Evolutionary conservation across 2,888 invertebrate species (phyloP).

Genomic region (Scrobipalpa atriplicella): DNA sequence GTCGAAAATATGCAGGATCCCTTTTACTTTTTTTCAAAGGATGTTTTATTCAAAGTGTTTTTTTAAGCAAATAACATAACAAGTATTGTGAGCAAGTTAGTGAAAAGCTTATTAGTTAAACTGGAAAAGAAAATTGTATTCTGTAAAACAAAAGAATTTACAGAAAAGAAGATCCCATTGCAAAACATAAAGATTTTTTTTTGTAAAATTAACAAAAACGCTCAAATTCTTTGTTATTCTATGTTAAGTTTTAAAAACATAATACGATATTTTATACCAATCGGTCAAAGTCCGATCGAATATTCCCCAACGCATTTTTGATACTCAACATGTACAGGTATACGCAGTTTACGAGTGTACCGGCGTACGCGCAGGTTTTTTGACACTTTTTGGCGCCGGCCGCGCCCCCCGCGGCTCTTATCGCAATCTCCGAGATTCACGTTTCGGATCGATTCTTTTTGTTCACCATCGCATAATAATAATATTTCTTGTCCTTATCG

Average conservation of each 20-base stretch:
- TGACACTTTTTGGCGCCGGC: conserved; percentile 62
- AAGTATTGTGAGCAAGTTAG: not conserved
- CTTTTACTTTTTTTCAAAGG: not conserved
- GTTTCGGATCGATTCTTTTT: conserved; percentile 43
- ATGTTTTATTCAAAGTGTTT: not conserved
- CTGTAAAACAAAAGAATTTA: too few relatives aligned
- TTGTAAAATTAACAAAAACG: too few relatives aligned
- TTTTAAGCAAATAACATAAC: too few relatives aligned
- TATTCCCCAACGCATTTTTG: not conserved
- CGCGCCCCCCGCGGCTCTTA: conserved; percentile 53
- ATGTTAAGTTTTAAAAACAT: too few relatives aligned
- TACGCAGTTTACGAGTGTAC: conserved; percentile 22
- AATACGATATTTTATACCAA: too few relatives aligned
- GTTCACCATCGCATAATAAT: conserved; percentile 47
- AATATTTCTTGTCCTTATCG: conserved; percentile 50
- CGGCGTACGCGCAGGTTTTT: conserved; percentile 50
- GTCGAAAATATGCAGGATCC: not conserved
- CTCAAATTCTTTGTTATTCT: too few relatives aligned
- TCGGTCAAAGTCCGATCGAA: not conserved
- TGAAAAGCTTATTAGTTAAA: not conserved
- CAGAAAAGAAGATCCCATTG: too few relatives aligned
- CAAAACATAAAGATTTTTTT: too few relatives aligned
- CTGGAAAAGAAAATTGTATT: too few relatives aligned
- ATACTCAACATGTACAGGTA: not conserved
- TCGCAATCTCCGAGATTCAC: conserved; percentile 59